Percentiles rank a stretch among this genome's conserved stretches.
Evolutionary conservation across 2,113 vertebrate genomes (phyloP).

Genomic region (Istiophorus platypterus): DNA sequence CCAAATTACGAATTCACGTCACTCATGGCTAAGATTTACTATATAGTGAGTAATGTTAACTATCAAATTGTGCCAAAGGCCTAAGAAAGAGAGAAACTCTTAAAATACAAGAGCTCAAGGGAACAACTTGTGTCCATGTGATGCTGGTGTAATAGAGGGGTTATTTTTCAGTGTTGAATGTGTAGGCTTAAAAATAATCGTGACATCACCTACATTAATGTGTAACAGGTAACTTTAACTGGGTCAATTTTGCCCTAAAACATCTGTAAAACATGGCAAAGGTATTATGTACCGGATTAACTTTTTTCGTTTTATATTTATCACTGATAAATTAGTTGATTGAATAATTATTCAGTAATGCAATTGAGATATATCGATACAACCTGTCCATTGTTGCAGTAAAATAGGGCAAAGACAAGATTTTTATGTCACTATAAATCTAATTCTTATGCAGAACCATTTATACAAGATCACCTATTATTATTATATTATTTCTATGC

Average conservation of each 20-base stretch:
- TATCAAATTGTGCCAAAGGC: not conserved
- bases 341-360: not conserved
- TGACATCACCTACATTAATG: not conserved
- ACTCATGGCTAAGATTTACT: not conserved
- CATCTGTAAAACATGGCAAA: not conserved
- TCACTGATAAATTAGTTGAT: not conserved
- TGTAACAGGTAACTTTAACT: not conserved
- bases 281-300: not conserved
- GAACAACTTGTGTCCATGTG: not conserved
- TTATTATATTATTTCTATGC: not conserved
- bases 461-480: not conserved
- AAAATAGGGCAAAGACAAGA: not conserved
- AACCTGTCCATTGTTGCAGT: not conserved
- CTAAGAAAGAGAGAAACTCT: not conserved
- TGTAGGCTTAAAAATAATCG: not conserved
- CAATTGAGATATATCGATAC: not conserved
- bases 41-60: not conserved
- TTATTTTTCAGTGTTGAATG: not conserved
- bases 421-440: not conserved
- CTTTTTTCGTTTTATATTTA: not conserved
- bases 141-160: not conserved
- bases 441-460: not conserved
- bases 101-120: not conserved
- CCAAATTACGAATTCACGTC: conserved; percentile 1
- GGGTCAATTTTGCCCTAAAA: not conserved